phyloP scores from a whole-genome alignment of 2,113 vertebrate species.

The Megalops atlanticus region DNA sequence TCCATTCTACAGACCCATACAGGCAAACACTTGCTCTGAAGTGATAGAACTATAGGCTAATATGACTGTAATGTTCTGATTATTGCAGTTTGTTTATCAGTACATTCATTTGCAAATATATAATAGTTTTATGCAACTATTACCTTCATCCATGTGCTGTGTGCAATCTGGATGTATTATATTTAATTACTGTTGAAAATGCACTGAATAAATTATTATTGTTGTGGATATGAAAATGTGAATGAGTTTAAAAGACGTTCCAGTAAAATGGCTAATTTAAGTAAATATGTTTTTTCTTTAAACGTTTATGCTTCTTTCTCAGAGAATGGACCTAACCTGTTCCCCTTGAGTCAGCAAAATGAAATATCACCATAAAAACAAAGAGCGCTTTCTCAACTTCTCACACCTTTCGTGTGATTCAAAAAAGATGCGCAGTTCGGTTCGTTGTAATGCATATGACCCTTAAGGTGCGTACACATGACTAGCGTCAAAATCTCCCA shows the following conservation, averaged over 20 bases:
- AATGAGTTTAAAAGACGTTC: too few relatives aligned
- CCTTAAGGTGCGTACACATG: too few relatives aligned
- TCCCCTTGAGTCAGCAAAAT: too few relatives aligned
- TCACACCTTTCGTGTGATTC: too few relatives aligned
- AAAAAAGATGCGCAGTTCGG: too few relatives aligned
- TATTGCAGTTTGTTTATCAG: neutral
- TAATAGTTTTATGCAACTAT: neutral
- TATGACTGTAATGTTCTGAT: neutral
- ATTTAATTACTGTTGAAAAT: neutral
- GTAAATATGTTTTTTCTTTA: neutral
- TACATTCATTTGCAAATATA: neutral
- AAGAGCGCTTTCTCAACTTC: too few relatives aligned
- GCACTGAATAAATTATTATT: slow-evolving; percentile 21
- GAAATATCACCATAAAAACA: too few relatives aligned
- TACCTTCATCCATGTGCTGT: neutral
- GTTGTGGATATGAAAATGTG: neutral
- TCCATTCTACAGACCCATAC: neutral
- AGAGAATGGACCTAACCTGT: too few relatives aligned
- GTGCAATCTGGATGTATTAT: neutral
- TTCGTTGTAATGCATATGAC: too few relatives aligned
- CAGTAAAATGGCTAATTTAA: too few relatives aligned
- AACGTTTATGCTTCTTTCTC: neutral
- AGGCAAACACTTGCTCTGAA: neutral
- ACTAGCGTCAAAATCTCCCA: too few relatives aligned
- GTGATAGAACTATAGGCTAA: neutral